Base-by-base conservation (phyloP, 2,113 vertebrate genomes). In the Anarhynchus alexandrinus region DNA sequence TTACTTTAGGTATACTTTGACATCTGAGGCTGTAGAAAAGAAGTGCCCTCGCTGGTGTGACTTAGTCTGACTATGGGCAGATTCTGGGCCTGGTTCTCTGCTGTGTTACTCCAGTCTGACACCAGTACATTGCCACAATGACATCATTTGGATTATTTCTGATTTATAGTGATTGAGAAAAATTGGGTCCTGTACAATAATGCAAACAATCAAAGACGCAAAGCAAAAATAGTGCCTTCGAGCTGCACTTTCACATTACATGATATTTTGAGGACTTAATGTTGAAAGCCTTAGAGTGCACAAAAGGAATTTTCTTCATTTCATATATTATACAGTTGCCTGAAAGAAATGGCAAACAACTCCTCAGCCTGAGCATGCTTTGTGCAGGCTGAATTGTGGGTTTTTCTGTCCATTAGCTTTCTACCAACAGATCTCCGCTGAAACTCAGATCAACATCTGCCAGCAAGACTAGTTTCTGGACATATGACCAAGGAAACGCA, bases 161-260 rank as follows among this genome's bases (percentile, higher is more conserved):
- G 95, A 97, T 97, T 97, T 97, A 97, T 95, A 89, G 88, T 17
- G 92, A 93, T 94, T 27, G 90, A 96, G 96, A 97, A 97, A 96
- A 96, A 96, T 94, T 81, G 90, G 25, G 88, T 88, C 64, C 82
- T 43, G 67, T 90, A 92, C 71, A 93, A 94, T 94, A 97, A 95
- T 74, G 81, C 95, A 97, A 96, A 96, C 95, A 96, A 81, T 91
- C 82, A 92, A 94, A 96, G 88, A 89, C 54, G 8, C 73, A 95
- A 87, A 92, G 96, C 77, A 89, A 94, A 95, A 94, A 76, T 62
- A 95, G 79, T 83, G 91, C 70, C 77, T 94, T 82, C 2, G 2
- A 79, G 66, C 86, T 91, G 93, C 86, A 49, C 91, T 96, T 82
- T 92, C 83, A 79, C 83, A 72, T 43, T 69, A 54, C 61, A 34